Evolutionary conservation across 2,113 vertebrate genomes (phyloP).

Genomic region (Procapra przewalskii): DNA sequence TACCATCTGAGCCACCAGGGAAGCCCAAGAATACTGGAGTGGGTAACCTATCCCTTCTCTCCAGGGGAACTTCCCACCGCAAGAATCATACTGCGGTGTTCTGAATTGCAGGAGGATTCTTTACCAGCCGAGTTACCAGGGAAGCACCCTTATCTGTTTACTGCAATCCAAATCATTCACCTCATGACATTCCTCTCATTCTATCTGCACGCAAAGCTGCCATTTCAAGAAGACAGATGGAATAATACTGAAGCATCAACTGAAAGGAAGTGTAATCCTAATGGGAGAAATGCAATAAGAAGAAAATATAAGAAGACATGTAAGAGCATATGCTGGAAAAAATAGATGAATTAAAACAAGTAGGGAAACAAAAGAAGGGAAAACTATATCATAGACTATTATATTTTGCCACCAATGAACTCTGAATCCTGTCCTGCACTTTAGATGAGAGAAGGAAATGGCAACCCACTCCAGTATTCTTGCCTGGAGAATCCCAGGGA

Average conservation of each 20-base stretch:
- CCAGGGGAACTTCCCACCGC: neutral
- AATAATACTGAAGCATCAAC: neutral
- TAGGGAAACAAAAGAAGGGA: neutral
- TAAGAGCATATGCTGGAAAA: neutral
- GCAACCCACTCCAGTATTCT: neutral
- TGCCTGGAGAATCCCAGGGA: neutral
- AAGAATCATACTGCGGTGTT: neutral
- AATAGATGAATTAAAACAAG: neutral
- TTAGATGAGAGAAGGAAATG: neutral
- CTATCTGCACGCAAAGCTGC: neutral
- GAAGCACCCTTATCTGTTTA: neutral
- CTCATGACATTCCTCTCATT: neutral
- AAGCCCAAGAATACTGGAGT: neutral
- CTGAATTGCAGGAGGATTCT: neutral
- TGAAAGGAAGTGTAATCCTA: neutral
- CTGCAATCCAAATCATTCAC: neutral
- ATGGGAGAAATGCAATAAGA: neutral
- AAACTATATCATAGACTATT: neutral
- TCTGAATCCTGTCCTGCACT: neutral
- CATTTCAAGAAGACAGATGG: neutral
- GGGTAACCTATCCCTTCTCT: neutral
- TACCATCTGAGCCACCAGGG: neutral
- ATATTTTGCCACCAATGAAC: neutral
- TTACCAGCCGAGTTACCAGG: neutral
- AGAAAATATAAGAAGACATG: neutral